These are phyloP conservation scores for Lathamus discolor DNA, from an alignment of 2,113 vertebrate genomes.

Conservation along the genomic window DNA sequence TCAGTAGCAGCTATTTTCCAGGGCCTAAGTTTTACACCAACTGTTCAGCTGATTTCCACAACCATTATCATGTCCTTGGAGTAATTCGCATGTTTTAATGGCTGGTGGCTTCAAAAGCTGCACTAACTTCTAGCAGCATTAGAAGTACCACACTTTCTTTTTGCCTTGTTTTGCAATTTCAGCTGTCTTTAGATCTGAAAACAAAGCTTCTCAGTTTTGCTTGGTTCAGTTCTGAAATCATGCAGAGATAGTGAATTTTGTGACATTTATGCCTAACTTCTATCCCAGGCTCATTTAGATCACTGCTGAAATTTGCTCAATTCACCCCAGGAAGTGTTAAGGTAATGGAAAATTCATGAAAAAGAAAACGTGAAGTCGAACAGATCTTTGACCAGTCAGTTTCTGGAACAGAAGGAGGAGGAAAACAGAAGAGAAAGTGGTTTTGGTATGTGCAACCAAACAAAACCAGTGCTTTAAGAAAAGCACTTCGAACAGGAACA, in stretches of 20 bases:
- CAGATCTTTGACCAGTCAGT: background rate
- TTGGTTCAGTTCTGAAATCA: background rate
- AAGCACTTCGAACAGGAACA: background rate
- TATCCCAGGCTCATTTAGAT: background rate
- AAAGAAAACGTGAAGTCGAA: background rate
- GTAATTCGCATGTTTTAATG: background rate
- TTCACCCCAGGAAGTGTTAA: background rate
- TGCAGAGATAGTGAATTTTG: background rate
- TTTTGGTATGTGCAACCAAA: background rate
- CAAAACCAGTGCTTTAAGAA: background rate
- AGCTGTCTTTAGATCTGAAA: background rate
- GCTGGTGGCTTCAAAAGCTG: background rate
- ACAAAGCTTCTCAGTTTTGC: background rate
- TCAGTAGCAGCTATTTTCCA: background rate
- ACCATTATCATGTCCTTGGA: background rate
- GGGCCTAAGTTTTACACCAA: background rate
- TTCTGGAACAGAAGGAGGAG: constrained; percentile 21
- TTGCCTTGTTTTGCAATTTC: background rate
- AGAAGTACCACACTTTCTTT: background rate
- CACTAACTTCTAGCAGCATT: background rate
- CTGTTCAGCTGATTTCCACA: background rate
- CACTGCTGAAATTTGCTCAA: background rate
- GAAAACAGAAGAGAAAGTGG: constrained; percentile 18
- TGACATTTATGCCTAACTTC: background rate
- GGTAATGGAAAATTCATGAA: background rate